These are phyloP conservation scores for Anthopleura xanthogrammica DNA, from an alignment of 92 coral and sea anemone genomes.

Conservation along the genomic window DNA sequence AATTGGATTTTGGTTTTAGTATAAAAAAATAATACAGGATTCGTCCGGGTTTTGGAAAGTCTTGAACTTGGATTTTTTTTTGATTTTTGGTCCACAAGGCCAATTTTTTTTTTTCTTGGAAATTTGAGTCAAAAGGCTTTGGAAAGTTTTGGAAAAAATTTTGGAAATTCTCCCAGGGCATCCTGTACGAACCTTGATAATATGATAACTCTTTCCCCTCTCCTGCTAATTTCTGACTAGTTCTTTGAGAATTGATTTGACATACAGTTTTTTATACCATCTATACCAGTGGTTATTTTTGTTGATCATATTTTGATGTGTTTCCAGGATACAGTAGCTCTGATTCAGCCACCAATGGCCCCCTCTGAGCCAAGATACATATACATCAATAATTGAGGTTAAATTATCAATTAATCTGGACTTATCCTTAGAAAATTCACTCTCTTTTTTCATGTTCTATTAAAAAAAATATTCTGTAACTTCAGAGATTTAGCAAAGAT, in stretches of 20 bases:
- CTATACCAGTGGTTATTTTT: background rate
- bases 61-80: too few species aligned
- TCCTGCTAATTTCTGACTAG: background rate
- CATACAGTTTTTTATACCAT: background rate
- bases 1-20: too few species aligned
- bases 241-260: background rate
- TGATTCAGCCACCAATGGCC: conserved; percentile 31
- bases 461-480: background rate
- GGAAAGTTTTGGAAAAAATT: too few species aligned
- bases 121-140: too few species aligned
- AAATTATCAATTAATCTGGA: conserved; percentile 9
- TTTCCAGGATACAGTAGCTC: conserved; percentile 27
- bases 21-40: too few species aligned
- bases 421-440: background rate
- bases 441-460: background rate
- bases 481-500: background rate
- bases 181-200: too few species aligned
- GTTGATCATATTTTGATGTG: conserved; percentile 31
- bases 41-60: too few species aligned
- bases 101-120: too few species aligned
- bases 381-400: conserved; percentile 27
- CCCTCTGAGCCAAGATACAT: conserved; percentile 37
- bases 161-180: too few species aligned
- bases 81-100: too few species aligned
- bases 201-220: too few species aligned